Evolutionary conservation across 2,888 invertebrate genomes (phyloP).

Genomic region (Caenorhabditis parvicauda): DNA sequence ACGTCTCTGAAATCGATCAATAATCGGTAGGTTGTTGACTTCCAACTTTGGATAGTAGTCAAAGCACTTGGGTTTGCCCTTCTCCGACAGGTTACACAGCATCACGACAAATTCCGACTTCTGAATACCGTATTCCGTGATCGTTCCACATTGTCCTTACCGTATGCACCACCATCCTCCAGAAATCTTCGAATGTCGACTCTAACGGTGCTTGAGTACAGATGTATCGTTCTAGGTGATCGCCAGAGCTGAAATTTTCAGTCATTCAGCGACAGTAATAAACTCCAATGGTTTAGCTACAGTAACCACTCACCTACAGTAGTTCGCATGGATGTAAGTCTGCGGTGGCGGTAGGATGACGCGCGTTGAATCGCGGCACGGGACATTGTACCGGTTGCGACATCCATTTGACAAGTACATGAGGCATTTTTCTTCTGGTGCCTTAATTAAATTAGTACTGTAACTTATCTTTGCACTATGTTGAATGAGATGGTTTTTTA

Average conservation of each 20-base stretch:
- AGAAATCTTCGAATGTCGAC: constrained; percentile 28
- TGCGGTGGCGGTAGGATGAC: constrained; percentile 7
- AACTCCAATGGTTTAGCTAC: too few relatives aligned
- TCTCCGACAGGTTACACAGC: too few relatives aligned
- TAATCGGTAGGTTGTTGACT: too few relatives aligned
- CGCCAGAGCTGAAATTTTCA: not conserved
- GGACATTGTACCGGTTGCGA: constrained; percentile 4
- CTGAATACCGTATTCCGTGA: not conserved
- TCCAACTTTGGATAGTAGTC: too few relatives aligned
- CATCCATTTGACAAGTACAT: not conserved
- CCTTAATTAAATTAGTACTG: not conserved
- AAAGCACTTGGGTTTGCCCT: too few relatives aligned
- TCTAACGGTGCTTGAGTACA: constrained; percentile 36
- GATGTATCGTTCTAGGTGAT: constrained; percentile 9
- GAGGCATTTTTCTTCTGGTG: not conserved
- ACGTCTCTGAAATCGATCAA: too few relatives aligned
- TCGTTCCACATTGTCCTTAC: not conserved
- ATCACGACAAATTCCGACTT: not conserved
- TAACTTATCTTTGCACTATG: too few relatives aligned
- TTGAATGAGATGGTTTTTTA: too few relatives aligned
- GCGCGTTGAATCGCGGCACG: constrained; percentile 10
- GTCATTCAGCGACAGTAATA: not conserved
- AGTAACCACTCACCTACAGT: constrained; percentile 4
- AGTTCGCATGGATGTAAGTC: constrained; percentile 30
- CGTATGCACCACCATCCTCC: constrained; percentile 26